Evolutionary conservation across 2,888 invertebrate genomes (phyloP).

Genomic region (Drosophila prostipennis): DNA sequence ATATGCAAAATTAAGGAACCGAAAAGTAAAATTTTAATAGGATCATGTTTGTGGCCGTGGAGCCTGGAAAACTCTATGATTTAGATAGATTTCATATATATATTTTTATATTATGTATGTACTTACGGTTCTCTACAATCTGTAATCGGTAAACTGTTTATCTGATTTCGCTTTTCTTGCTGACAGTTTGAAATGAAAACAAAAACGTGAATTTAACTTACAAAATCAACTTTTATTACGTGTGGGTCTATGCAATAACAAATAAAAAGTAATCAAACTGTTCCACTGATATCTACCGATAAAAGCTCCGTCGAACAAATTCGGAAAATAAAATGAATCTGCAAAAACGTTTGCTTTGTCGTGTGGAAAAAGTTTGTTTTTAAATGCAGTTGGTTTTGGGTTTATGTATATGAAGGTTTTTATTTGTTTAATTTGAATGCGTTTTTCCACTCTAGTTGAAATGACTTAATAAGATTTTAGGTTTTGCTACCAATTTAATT

Average conservation of each 20-base stretch:
- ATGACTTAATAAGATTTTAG: constrained; percentile 75
- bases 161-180: constrained; percentile 45
- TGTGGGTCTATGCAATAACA: constrained; percentile 21
- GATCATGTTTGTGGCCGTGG: constrained; percentile 31
- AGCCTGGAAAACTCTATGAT: constrained; percentile 73
- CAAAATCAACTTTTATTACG: constrained; percentile 28
- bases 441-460: constrained; percentile 51
- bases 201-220: constrained; percentile 40
- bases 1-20: constrained; percentile 20
- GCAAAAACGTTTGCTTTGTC: constrained; percentile 40
- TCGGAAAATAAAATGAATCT: constrained; percentile 13
- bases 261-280: background rate
- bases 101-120: constrained; percentile 24
- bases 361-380: constrained; percentile 61
- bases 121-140: constrained; percentile 64
- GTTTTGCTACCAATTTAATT: constrained; percentile 67
- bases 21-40: constrained; percentile 33
- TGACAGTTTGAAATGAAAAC: constrained; percentile 38
- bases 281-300: constrained; percentile 7
- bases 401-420: constrained; percentile 46
- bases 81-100: constrained; percentile 49
- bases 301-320: constrained; percentile 7
- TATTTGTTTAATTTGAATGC: constrained; percentile 39
- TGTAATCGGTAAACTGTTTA: constrained; percentile 17
- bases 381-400: constrained; percentile 71